Base-by-base conservation (phyloP, 2,113 vertebrate genomes). In the Tachycineta bicolor region DNA sequence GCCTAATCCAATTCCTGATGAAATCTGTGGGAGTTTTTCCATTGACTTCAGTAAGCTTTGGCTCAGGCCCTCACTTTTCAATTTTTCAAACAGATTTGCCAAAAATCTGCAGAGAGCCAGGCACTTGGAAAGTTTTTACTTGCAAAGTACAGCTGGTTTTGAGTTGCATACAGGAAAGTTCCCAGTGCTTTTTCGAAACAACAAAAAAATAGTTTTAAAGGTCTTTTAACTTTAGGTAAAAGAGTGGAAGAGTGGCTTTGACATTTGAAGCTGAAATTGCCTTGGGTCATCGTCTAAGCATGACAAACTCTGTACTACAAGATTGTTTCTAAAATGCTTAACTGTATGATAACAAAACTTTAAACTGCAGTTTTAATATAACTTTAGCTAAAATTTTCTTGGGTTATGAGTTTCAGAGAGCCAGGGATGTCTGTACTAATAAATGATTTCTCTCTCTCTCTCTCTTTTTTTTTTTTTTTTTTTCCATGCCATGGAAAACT, bases 11-110 rank as follows among this genome's bases (percentile, higher is more conserved):
- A 93, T 93, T 77, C 85, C 92, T 96, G 92, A 95, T 97, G 93
- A 97, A 95, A 96, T 95, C 90, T 91, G 58, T 91, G 83, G 94
- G 94, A 96, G 60, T 93, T 94, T 96, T 96, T 97, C 94, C 96
- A 86, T 71, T 46, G 82, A 68, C 68, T 90, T 95, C 87, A 96
- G 79, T 88, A 88, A 96, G 69, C 56, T 96, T 95, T 97, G 96
- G 94, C 94, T 95, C 79, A 62, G 60, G 31, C 26, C n/a, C 14
- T 9, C 29, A 11, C 26, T 92, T 91, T 95, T 93, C 92, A 93
- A 44, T 93, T 85, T 95, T 95, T 93, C 71, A 74, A 77, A 83
- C 6, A 81, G 82, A 90, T 86, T 95, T 96, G 92, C 96, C 96
- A 97, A 95, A 95, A 93, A 78, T 90, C 71, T 95, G 85, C 79